Base-by-base conservation (phyloP, 2,888 invertebrate species). In the Chaitophorus viminalis region DNA sequence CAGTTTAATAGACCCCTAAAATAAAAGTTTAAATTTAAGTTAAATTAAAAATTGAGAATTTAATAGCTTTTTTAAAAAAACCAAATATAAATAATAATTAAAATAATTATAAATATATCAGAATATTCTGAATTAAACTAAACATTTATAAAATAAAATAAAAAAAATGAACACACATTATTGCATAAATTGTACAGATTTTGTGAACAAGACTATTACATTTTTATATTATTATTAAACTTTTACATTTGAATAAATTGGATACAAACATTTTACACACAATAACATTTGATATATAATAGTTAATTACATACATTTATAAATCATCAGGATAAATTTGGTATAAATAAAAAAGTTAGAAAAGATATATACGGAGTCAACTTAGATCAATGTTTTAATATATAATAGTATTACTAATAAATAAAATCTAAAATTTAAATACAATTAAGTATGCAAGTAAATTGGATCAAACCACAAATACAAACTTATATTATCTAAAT, bases 161-260 rank as follows among this genome's bases (percentile, higher is more conserved):
- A 75, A 83, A 79, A n/a, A 84, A 83, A 74, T 85, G 76, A 77
- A 85, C 84, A 85, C 84, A 77, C 36, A 11, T 85, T 84, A 85
- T 85, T 85, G 65, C 76, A 84, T 81, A 33, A 82, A 52, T 77
- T 84, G 29, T 31, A 84, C 25, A 76, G 21, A 76, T 65, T 65
- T 76, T 84, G 75, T 76, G 36, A 46, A 46, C 33, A n/a, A n/a
- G n/a, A n/a, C n/a, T n/a, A n/a, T n/a, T n/a, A n/a, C n/a, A n/a
- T n/a, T n/a, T n/a, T n/a, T n/a, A n/a, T n/a, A n/a, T 65, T 5
- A 39, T 39, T 39, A 39, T 39, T 39, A 9, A 39, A 39, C n/a
- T 39, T 39, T 39, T 46, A 11, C 46, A 25, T n/a, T n/a, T 65
- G n/a, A n/a, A 9, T 65, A n/a, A 1, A 65, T 65, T 65, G 25